phyloP scores from a whole-genome alignment of 2,113 vertebrate genomes.

The Okapia johnstoni region DNA sequence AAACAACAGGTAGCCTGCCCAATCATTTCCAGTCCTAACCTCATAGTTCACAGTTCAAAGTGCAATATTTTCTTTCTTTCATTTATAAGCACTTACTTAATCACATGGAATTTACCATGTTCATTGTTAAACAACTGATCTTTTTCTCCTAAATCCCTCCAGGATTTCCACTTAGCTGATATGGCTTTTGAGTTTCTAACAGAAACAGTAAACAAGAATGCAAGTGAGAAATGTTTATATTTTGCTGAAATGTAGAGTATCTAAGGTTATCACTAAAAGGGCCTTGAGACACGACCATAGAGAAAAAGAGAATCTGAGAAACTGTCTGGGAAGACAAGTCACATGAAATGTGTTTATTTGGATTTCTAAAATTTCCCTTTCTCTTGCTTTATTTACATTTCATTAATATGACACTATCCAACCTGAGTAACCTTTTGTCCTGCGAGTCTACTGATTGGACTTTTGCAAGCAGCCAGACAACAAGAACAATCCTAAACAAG shows the following conservation, averaged over 20 bases:
- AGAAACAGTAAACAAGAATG: constrained; percentile 53
- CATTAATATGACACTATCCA: constrained; percentile 46
- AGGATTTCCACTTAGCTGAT: constrained; percentile 50
- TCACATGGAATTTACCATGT: constrained; percentile 50
- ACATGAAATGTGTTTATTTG: constrained; percentile 48
- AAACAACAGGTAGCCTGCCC: background rate
- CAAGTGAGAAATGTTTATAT: constrained; percentile 16
- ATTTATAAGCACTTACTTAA: constrained; percentile 31
- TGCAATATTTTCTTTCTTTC: constrained; percentile 27
- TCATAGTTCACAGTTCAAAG: constrained; percentile 16
- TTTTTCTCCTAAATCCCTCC: constrained; percentile 53
- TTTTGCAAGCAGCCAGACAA: constrained; percentile 32
- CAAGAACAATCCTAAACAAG: constrained; percentile 2
- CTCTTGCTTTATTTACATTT: constrained; percentile 38
- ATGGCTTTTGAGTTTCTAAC: constrained; percentile 23
- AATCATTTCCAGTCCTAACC: background rate
- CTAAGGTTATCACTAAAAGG: constrained; percentile 48
- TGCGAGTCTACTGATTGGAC: background rate
- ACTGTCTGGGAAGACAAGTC: constrained; percentile 30
- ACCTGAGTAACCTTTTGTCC: constrained; percentile 19
- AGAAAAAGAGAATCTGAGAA: background rate
- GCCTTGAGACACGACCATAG: background rate
- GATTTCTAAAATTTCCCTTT: constrained; percentile 48
- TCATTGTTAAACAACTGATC: constrained; percentile 61
- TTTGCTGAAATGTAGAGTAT: constrained; percentile 4